These are phyloP conservation scores for Sitobion miscanthi DNA, from an alignment of 1,140 invertebrate genomes.

Conservation along the genomic window DNA sequence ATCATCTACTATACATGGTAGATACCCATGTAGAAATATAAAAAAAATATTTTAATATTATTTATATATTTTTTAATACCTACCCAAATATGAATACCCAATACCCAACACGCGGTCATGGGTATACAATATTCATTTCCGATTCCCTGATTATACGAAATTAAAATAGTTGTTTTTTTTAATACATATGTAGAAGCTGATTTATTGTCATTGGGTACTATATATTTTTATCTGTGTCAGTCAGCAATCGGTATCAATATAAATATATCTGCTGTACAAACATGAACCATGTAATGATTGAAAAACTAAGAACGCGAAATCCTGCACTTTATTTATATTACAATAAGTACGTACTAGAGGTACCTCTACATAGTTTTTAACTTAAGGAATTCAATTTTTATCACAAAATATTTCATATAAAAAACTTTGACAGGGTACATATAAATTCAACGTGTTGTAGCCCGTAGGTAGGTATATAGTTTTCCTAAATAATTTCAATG, in stretches of 20 bases:
- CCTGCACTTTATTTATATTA: not conserved
- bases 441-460: not conserved
- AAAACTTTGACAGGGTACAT: not conserved
- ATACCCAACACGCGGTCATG: not conserved
- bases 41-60: not conserved
- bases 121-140: not conserved
- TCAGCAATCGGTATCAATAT: not conserved
- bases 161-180: not conserved
- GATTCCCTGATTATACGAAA: not conserved
- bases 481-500: slow-evolving; percentile 10
- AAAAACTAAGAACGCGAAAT: not conserved
- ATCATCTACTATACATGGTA: not conserved
- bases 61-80: not conserved
- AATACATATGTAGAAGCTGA: not conserved
- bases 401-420: not conserved
- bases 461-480: not conserved
- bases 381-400: not conserved
- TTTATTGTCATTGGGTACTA: too few relatives aligned
- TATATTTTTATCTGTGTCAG: not conserved
- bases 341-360: not conserved
- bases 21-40: not conserved
- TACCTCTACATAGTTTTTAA: not conserved
- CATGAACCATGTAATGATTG: not conserved
- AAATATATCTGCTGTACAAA: too few relatives aligned
- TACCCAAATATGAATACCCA: not conserved